phyloP scores from a whole-genome alignment of 2,113 vertebrate species.

The Daboia siamensis region DNA sequence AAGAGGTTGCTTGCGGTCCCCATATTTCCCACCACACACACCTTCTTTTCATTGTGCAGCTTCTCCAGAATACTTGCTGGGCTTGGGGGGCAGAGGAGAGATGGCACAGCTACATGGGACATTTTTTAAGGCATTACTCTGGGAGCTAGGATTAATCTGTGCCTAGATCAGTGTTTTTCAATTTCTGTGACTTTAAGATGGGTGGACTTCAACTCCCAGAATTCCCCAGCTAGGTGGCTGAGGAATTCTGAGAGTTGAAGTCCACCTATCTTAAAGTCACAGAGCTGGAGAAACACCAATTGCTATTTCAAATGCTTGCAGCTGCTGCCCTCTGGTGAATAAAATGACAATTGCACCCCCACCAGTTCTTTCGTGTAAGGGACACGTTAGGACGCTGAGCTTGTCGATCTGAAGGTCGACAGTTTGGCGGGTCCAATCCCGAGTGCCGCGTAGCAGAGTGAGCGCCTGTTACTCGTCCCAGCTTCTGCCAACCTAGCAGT shows the following conservation, averaged over 20 bases:
- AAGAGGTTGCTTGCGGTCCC: background rate
- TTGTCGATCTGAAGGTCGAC: no score
- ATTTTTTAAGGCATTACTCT: background rate
- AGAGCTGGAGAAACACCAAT: background rate
- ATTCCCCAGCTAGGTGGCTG: background rate
- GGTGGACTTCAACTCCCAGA: background rate
- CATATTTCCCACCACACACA: background rate
- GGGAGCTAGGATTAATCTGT: background rate
- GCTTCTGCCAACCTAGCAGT: no score
- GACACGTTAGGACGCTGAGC: no score
- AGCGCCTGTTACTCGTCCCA: no score
- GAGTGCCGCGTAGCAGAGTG: no score
- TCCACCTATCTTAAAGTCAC: background rate
- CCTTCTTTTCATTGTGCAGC: background rate
- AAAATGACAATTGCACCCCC: background rate
- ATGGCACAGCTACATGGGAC: background rate
- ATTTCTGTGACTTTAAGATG: background rate
- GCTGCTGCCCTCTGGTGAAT: background rate
- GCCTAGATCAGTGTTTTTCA: background rate
- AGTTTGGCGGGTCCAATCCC: no score
- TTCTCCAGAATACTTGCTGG: background rate
- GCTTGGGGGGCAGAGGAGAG: background rate
- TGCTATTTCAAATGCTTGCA: background rate
- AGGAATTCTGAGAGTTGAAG: background rate
- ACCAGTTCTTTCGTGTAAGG: no score